phyloP scores from a whole-genome alignment of 1,140 invertebrate genomes.

The Zaprionus africanus region DNA sequence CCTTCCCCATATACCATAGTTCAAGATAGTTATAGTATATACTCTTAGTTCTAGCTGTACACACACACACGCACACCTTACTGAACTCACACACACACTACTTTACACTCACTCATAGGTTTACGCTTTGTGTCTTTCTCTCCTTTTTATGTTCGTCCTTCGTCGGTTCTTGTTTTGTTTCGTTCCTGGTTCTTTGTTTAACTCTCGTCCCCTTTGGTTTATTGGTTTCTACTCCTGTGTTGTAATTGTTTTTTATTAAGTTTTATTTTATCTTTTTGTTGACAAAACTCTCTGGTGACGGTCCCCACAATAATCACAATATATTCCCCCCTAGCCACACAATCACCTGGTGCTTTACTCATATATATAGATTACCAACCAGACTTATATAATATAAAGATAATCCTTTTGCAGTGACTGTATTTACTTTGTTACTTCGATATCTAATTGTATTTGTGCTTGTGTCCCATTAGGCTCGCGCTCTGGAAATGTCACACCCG shows the following conservation, averaged over 20 bases:
- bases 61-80: slow-evolving; percentile 32
- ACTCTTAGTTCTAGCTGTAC: slow-evolving; percentile 7
- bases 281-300: slow-evolving; percentile 65
- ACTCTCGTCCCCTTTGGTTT: slow-evolving; percentile 30
- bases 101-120: slow-evolving; percentile 7
- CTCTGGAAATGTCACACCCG: slow-evolving; percentile 90
- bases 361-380: slow-evolving; percentile 22
- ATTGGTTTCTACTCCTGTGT: slow-evolving; percentile 43
- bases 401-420: neutral
- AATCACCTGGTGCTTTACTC: slow-evolving; percentile 54
- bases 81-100: slow-evolving; percentile 15
- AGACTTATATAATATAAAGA: neutral
- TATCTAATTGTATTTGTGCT: slow-evolving; percentile 31
- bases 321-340: neutral
- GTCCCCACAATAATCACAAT: slow-evolving; percentile 47
- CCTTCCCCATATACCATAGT: neutral
- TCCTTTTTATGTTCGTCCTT: slow-evolving; percentile 17
- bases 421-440: neutral
- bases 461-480: slow-evolving; percentile 75
- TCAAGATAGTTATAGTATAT: slow-evolving; percentile 4
- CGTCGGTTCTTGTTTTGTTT: slow-evolving; percentile 42
- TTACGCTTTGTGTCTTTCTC: slow-evolving; percentile 38
- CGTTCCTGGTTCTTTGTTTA: slow-evolving; percentile 42
- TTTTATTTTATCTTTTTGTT: slow-evolving; percentile 20
- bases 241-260: slow-evolving; percentile 46